phyloP scores from a whole-genome alignment of 64 coral and sea anemone genomes.

The Hydrozoanthus tunicans region DNA sequence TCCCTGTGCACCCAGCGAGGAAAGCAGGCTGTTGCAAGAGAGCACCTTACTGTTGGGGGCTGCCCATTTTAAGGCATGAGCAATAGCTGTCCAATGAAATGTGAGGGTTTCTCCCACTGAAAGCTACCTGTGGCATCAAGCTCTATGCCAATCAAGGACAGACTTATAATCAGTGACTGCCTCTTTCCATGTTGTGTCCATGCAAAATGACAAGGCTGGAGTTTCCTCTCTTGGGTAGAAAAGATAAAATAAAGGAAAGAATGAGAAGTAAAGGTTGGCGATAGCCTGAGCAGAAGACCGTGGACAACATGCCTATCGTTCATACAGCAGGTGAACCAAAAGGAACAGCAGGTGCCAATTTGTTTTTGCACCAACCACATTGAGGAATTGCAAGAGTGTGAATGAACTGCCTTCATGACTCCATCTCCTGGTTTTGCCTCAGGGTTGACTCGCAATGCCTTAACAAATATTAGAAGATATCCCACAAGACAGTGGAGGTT shows the following conservation, averaged over 20 bases:
- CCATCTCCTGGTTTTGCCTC: slow-evolving; percentile 15
- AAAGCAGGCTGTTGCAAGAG: slow-evolving; percentile 4
- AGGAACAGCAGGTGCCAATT: slow-evolving; percentile 50
- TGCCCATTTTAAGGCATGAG: not conserved
- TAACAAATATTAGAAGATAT: too few relatives aligned
- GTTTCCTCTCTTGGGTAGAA: slow-evolving; percentile 30
- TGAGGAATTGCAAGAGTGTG: slow-evolving; percentile 55
- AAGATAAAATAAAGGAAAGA: not conserved
- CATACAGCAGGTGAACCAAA: not conserved
- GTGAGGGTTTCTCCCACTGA: not conserved
- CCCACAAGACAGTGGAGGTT: too few relatives aligned
- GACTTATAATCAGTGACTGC: not conserved
- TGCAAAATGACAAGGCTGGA: not conserved
- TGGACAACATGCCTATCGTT: not conserved
- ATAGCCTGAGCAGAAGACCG: not conserved
- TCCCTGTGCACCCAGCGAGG: slow-evolving; percentile 43
- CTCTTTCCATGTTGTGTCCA: not conserved
- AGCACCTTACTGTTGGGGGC: slow-evolving; percentile 59
- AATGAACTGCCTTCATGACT: slow-evolving; percentile 42
- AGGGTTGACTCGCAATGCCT: too few relatives aligned
- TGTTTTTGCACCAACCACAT: slow-evolving; percentile 1
- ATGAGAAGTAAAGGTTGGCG: not conserved
- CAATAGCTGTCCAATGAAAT: slow-evolving; percentile 57
- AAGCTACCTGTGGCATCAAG: not conserved
- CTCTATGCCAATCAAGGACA: not conserved